A percentile compares a stretch with the other conserved stretches of the same genome.
Evolutionary conservation across 1,140 invertebrate species (phyloP).

Genomic region (Drosophila micromelanica): DNA sequence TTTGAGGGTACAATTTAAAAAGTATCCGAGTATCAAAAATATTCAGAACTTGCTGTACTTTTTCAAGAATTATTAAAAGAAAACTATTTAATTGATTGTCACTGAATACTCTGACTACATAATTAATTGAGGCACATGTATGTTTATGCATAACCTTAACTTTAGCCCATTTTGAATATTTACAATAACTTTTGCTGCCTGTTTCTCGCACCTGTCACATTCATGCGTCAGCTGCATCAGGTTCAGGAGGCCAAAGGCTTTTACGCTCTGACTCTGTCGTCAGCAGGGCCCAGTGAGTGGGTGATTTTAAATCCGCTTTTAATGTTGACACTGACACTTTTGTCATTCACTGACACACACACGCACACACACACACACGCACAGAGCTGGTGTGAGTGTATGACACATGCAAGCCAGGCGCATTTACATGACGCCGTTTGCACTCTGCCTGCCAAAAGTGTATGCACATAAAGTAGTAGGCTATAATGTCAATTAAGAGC

Average conservation of each 20-base stretch:
- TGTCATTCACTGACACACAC: slow-evolving; percentile 44
- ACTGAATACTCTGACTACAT: not conserved
- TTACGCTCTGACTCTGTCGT: slow-evolving; percentile 62
- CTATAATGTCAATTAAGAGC: slow-evolving; percentile 79
- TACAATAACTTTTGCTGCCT: slow-evolving; percentile 31
- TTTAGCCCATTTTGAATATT: slow-evolving; percentile 38
- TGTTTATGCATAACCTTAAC: slow-evolving; percentile 24
- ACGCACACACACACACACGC: slow-evolving; percentile 14
- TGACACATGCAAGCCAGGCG: slow-evolving; percentile 76
- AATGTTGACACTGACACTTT: slow-evolving; percentile 83
- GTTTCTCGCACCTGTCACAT: not conserved
- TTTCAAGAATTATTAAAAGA: not conserved
- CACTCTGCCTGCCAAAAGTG: slow-evolving; percentile 63
- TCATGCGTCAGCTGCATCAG: slow-evolving; percentile 6
- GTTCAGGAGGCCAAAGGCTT: slow-evolving; percentile 64
- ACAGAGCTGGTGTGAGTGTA: slow-evolving; percentile 23
- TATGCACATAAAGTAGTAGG: slow-evolving; percentile 80
- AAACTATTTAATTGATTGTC: no score
- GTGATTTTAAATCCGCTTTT: slow-evolving; percentile 84
- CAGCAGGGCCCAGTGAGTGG: slow-evolving; percentile 47
- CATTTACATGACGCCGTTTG: slow-evolving; percentile 66
- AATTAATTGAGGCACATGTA: not conserved
- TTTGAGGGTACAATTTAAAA: not conserved
- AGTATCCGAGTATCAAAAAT: not conserved
- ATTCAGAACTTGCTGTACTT: not conserved